Evolutionary conservation across 2,888 invertebrate species (phyloP).

Genomic region (Piscicola geometra): DNA sequence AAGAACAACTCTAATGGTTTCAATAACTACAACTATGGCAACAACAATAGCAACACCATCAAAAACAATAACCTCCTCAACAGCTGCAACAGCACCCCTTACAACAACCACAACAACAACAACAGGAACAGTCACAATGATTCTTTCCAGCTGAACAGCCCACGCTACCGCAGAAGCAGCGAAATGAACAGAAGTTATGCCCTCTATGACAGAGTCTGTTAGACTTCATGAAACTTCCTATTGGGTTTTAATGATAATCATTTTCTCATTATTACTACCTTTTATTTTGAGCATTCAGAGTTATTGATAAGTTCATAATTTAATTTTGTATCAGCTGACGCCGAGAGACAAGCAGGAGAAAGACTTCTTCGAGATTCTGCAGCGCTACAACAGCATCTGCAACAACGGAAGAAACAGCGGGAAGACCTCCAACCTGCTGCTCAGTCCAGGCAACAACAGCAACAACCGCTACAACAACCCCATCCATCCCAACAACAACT

Average conservation of each 20-base stretch:
- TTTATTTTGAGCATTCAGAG: too few relatives aligned
- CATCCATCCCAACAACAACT: too few relatives aligned
- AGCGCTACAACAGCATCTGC: not conserved
- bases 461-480: too few relatives aligned
- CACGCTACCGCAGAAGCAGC: not conserved
- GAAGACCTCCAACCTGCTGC: not conserved
- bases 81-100: not conserved
- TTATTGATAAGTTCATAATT: too few relatives aligned
- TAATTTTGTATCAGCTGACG: not conserved
- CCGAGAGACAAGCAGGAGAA: constrained; percentile 1
- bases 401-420: not conserved
- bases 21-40: not conserved
- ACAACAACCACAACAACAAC: not conserved
- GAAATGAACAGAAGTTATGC: constrained; percentile 1
- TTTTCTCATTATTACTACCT: too few relatives aligned
- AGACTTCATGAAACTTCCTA: too few relatives aligned
- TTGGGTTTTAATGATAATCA: too few relatives aligned
- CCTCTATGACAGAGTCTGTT: too few relatives aligned
- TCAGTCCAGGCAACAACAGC: not conserved
- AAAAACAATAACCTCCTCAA: not conserved
- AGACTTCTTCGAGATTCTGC: constrained; percentile 7
- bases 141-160: not conserved
- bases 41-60: not conserved
- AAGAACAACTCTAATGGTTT: too few relatives aligned
- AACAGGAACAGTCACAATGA: not conserved